Conservation (phyloP, 2,888 invertebrate genomes). For the Eumerus sabulonum region DNA sequence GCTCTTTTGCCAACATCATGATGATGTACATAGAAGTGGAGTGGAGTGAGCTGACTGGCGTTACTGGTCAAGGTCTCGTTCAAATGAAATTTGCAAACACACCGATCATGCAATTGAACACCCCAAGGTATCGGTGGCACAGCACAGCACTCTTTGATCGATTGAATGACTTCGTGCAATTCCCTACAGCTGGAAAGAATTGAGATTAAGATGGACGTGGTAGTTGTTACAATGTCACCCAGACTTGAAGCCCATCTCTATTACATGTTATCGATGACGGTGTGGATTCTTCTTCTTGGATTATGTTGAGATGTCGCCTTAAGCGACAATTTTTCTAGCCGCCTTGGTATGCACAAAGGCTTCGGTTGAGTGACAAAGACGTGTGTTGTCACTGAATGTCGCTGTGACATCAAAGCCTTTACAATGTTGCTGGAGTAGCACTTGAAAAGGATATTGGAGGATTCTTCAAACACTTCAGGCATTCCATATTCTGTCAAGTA, state of each 20-base stretch:
- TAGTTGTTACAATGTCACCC: constrained; percentile 13
- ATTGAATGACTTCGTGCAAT: constrained; percentile 57
- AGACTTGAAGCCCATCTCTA: constrained; percentile 33
- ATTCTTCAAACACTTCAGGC: constrained; percentile 11
- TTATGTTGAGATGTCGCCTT: constrained; percentile 29
- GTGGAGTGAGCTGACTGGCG: too few species aligned
- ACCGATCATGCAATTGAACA: constrained; percentile 53
- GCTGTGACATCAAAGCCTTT: constrained; percentile 7
- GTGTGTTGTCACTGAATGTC: constrained; percentile 13
- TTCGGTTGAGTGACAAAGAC: constrained; percentile 13
- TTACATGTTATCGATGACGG: constrained; percentile 59
- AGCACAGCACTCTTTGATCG: constrained; percentile 58
- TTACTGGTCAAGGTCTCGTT: constrained; percentile 1
- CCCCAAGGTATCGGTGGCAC: constrained; percentile 39
- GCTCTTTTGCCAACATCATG: background rate
- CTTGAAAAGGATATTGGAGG: constrained; percentile 12
- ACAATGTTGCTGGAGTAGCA: constrained; percentile 17
- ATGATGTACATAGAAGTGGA: background rate
- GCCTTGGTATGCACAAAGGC: background rate
- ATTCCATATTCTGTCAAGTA: constrained; percentile 4
- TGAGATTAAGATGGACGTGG: constrained; percentile 9
- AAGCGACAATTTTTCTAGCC: constrained; percentile 51
- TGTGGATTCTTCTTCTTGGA: constrained; percentile 25
- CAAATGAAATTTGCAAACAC: constrained; percentile 35
- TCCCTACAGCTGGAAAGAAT: constrained; percentile 23